Evolutionary conservation across 2,797 vertebrate species (phyloP).

Genomic region (Peromyscus melanophrys): DNA sequence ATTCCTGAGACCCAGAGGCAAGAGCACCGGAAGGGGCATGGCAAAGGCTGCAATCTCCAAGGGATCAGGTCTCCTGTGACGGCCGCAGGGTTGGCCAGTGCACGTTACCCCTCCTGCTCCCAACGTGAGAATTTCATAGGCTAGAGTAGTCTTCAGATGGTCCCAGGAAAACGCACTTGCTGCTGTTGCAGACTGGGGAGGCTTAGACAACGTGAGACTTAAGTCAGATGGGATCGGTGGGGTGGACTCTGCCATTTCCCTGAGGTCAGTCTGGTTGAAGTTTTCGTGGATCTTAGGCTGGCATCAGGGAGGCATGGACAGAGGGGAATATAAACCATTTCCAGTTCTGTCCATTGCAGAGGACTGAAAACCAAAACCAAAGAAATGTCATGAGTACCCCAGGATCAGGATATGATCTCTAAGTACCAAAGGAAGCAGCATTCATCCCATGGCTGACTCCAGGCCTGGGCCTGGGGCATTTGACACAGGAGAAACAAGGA

Average conservation of each 20-base stretch:
- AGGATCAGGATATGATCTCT: background rate
- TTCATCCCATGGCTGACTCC: background rate
- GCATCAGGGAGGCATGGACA: accelerated
- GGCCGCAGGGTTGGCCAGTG: background rate
- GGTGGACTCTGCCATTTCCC: background rate
- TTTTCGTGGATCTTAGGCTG: background rate
- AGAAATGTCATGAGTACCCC: background rate
- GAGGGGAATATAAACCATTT: background rate
- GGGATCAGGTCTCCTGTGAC: background rate
- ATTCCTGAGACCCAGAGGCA: background rate
- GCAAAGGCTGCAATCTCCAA: background rate
- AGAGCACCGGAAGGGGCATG: background rate
- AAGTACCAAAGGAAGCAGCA: background rate
- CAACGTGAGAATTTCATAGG: background rate
- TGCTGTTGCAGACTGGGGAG: background rate
- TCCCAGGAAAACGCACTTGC: too few relatives aligned
- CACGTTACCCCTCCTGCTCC: background rate
- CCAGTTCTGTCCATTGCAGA: background rate
- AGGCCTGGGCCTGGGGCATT: background rate
- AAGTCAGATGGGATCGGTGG: background rate
- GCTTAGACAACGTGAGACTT: background rate
- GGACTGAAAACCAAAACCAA: background rate
- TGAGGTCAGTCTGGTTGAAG: background rate
- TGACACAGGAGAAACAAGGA: background rate
- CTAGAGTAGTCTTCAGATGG: background rate